These are phyloP conservation scores for Nothocercus julius DNA, from an alignment of 2,113 vertebrate genomes.

Conservation along the genomic window DNA sequence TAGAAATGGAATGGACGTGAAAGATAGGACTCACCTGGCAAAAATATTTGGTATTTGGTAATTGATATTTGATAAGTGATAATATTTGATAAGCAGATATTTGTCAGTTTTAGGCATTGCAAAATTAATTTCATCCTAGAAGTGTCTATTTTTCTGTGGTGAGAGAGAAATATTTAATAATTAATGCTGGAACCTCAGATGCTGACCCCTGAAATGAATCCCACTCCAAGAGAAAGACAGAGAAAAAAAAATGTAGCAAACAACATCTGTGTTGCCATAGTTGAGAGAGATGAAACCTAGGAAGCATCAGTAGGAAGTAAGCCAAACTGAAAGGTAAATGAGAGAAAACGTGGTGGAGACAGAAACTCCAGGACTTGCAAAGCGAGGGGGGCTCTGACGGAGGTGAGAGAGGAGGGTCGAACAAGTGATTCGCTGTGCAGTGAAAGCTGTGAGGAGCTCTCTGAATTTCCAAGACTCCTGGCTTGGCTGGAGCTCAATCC, in stretches of 20 bases:
- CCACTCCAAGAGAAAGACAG: rapidly evolving
- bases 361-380: not conserved
- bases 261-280: not conserved
- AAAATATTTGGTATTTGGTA: not conserved
- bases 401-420: not conserved
- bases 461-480: not conserved
- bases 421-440: not conserved
- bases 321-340: not conserved
- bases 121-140: not conserved
- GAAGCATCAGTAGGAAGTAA: no score
- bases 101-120: not conserved
- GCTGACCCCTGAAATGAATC: not conserved
- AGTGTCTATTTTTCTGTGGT: not conserved
- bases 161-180: no score
- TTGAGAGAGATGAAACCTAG: not conserved
- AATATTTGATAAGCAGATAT: not conserved
- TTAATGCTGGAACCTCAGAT: not conserved
- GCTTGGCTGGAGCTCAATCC: not conserved
- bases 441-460: not conserved
- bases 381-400: not conserved
- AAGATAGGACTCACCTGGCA: not conserved
- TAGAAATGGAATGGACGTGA: not conserved
- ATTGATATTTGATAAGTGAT: not conserved
- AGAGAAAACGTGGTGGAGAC: not conserved
- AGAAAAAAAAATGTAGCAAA: not conserved